Conservation (phyloP, 2,797 vertebrate species). For the Cirrhinus mrigala region DNA sequence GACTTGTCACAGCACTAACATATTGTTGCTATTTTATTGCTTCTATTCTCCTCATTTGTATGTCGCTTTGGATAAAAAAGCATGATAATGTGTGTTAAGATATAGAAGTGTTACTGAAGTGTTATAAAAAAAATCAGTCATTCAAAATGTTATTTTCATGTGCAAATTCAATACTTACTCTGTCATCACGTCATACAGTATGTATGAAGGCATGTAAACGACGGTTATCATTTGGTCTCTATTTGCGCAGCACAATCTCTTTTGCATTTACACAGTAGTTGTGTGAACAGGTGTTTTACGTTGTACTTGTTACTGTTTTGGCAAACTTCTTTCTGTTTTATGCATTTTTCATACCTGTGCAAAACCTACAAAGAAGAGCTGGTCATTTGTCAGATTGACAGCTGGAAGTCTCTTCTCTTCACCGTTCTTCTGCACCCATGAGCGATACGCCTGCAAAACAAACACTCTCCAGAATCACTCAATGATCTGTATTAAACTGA, state of each 20-base stretch:
- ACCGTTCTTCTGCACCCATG: conserved; percentile 87
- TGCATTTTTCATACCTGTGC: conserved; percentile 84
- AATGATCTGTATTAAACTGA: neutral
- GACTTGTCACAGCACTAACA: too few relatives aligned
- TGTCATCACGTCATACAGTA: neutral
- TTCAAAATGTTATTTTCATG: neutral
- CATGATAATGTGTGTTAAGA: neutral
- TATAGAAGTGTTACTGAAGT: neutral
- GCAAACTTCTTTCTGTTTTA: neutral
- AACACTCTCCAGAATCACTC: neutral
- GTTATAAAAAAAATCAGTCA: neutral
- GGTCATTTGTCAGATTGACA: conserved; percentile 91
- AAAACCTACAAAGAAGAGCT: conserved; percentile 97
- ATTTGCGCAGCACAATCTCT: neutral
- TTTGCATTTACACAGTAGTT: neutral
- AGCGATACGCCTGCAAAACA: conserved; percentile 86
- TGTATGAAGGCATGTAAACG: neutral
- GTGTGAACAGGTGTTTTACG: neutral
- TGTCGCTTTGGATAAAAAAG: too few relatives aligned
- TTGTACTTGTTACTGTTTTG: neutral
- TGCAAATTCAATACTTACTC: neutral
- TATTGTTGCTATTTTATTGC: too few relatives aligned
- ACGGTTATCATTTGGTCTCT: neutral
- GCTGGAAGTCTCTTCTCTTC: conserved; percentile 91
- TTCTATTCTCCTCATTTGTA: too few relatives aligned